Base-by-base conservation (phyloP, 2,113 vertebrate species). In the Potamarius usumacintae region DNA sequence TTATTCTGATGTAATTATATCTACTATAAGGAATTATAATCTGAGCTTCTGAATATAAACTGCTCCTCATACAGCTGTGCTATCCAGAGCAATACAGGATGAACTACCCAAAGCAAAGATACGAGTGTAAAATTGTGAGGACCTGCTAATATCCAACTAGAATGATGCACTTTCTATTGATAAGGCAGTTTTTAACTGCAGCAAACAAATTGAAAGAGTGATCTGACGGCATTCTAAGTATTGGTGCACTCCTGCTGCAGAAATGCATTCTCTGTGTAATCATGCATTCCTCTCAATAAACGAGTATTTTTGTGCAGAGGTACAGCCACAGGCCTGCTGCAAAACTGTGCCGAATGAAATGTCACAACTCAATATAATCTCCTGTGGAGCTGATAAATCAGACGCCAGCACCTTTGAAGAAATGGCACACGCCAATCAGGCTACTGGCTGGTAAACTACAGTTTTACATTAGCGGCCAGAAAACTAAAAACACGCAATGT, bases 341-440 rank as follows among this genome's bases (percentile, higher is more conserved):
- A 79, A 87, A 91, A 85, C 82, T 53, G 83, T 27, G 74, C 71
- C 53, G 48, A 87, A 88, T 84, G 53, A 90, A 91, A 91, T 91
- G 88, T 91, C 92, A 91, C 42, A 80, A 89, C 89, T 90, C 89
- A 88, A 88, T 92, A 87, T 89, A 89, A 91, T 91, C 89, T 86
- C 83, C 89, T 87, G 63, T 76, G 67, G 76, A 86, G 89, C 79
- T 85, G 85, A 90, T 85, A 90, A 89, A 92, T 89, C 84, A 77
- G 74, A 84, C 42, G 18, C 58, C 50, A 88, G 85, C 88, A 92
- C 90, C 86, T 91, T 88, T 87, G 87, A 85, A 83, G 86, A 87
- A 90, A 91, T 86, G 86, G 89, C 87, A 89, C 82, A 18, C 25
- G 53, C 71, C 83, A 69, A 65, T 15, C 25, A 27, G 53, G 48